phyloP scores from a whole-genome alignment of 2,797 vertebrate genomes.

The Anabas testudineus region DNA sequence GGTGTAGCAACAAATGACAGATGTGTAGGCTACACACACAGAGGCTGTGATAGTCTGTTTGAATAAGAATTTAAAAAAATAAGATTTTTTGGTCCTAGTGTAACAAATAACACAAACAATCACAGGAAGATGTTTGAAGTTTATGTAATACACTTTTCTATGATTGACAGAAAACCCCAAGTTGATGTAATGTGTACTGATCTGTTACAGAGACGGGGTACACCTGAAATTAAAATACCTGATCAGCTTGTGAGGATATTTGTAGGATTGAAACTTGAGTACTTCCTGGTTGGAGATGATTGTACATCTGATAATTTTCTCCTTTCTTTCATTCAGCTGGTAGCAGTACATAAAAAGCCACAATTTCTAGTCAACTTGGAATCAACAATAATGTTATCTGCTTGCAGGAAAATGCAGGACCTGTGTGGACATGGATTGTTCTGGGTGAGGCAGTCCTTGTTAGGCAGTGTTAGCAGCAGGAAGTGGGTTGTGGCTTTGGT shows the following conservation, averaged over 20 bases:
- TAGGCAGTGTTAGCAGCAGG: conserved; percentile 80
- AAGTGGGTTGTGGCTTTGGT: conserved; percentile 78
- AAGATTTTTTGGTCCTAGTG: too few species aligned
- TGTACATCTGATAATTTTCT: background rate
- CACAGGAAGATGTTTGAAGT: conserved; percentile 51
- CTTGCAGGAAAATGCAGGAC: conserved; percentile 14
- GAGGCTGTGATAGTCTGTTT: too few species aligned
- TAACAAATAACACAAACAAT: conserved; percentile 59
- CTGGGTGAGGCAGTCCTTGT: conserved; percentile 73
- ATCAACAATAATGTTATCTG: conserved; percentile 15
- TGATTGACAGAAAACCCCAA: conserved; percentile 27
- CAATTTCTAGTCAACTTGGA: conserved; percentile 17
- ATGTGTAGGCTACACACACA: too few species aligned
- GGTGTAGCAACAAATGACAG: too few species aligned
- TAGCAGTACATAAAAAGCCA: background rate
- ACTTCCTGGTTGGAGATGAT: conserved; percentile 9
- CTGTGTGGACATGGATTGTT: conserved; percentile 38
- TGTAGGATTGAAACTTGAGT: background rate
- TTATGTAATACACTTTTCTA: conserved; percentile 20
- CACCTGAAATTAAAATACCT: background rate
- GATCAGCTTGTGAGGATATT: background rate
- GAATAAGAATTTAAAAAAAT: too few species aligned
- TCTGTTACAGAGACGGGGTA: background rate
- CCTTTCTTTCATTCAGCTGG: background rate
- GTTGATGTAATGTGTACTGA: background rate